These are phyloP conservation scores for Xanthorhoe designata DNA, from an alignment of 2,888 invertebrate species.

Conservation along the genomic window DNA sequence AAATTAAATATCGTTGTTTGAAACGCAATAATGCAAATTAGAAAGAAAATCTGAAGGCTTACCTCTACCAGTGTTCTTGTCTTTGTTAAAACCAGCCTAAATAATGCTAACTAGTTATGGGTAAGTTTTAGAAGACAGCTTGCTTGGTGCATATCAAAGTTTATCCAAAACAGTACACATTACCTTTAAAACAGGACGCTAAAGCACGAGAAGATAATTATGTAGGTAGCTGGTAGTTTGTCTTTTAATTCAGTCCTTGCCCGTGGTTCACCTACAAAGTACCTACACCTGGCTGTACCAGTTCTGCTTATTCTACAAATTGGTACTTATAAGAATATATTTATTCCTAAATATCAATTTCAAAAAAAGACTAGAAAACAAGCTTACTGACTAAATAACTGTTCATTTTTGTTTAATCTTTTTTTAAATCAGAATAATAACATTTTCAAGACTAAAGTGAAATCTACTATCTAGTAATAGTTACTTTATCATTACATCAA, in stretches of 20 bases:
- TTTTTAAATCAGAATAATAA: constrained; percentile 16
- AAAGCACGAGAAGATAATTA: neutral
- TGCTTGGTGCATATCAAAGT: neutral
- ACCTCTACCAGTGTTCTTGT: neutral
- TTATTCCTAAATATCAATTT: constrained; percentile 20
- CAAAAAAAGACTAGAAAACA: constrained; percentile 63
- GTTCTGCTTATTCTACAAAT: neutral
- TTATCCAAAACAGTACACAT: neutral
- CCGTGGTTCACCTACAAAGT: too few species aligned
- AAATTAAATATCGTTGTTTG: constrained; percentile 23
- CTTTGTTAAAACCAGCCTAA: neutral
- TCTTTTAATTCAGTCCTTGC: too few species aligned
- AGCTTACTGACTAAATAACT: constrained; percentile 65
- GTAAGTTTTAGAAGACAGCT: neutral
- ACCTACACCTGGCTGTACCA: too few species aligned
- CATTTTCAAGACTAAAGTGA: constrained; percentile 6
- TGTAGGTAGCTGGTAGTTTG: too few species aligned
- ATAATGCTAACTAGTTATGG: neutral
- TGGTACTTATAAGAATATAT: constrained; percentile 14
- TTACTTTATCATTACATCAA: neutral
- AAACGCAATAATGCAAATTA: constrained; percentile 4
- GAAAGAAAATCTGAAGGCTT: neutral
- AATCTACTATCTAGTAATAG: neutral
- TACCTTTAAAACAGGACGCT: neutral
- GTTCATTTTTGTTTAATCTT: constrained; percentile 27